Conservation (phyloP, 2,797 vertebrate genomes). For the Pantherophis alleghaniensis region DNA sequence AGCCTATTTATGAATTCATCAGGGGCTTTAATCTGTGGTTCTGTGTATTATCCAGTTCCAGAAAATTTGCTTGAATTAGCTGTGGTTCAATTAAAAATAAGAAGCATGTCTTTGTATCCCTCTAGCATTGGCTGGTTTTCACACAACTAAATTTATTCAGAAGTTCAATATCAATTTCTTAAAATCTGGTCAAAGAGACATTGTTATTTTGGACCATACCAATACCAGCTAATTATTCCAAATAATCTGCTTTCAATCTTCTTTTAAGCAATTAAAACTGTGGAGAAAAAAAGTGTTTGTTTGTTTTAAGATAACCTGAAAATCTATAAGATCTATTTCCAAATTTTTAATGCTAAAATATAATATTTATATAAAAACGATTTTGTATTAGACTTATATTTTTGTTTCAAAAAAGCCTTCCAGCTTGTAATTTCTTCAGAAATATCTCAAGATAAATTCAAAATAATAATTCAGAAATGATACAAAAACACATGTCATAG, state of each 20-base stretch:
- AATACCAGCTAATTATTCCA: background rate
- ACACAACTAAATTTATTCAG: background rate
- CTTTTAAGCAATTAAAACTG: background rate
- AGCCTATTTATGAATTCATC: background rate
- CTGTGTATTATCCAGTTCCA: background rate
- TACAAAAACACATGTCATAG: background rate
- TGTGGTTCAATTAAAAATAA: background rate
- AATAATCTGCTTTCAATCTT: background rate
- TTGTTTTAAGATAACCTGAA: background rate
- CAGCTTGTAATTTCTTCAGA: background rate
- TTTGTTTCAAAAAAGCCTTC: background rate
- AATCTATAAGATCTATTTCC: background rate
- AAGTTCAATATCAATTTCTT: background rate
- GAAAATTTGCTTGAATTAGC: background rate
- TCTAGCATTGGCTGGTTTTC: background rate
- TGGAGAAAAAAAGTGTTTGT: background rate
- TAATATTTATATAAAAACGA: background rate
- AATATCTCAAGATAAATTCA: background rate
- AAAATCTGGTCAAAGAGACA: background rate
- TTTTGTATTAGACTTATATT: background rate
- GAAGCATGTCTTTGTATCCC: background rate
- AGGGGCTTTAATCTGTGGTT: background rate
- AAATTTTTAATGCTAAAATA: background rate
- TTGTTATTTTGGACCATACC: background rate
- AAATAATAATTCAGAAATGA: background rate